phyloP scores from a whole-genome alignment of 2,888 invertebrate genomes.

The Encarsia formosa region DNA sequence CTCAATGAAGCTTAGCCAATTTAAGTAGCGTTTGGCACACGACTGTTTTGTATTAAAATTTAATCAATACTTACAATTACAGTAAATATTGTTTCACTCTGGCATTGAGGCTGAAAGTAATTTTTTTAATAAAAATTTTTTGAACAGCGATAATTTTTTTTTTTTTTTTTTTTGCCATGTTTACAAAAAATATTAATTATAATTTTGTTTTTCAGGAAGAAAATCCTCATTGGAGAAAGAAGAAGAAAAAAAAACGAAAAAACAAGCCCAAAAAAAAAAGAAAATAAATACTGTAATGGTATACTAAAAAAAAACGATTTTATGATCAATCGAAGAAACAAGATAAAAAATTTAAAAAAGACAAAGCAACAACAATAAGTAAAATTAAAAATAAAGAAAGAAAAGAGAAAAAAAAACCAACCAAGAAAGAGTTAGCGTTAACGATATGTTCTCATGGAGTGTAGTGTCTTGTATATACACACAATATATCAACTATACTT shows the following conservation, averaged over 20 bases:
- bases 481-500: constrained; percentile 45
- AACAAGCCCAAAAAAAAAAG: constrained; percentile 18
- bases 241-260: constrained; percentile 23
- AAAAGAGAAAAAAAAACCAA: constrained; percentile 43
- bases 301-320: constrained; percentile 31
- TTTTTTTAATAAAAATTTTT: too few relatives aligned
- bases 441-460: constrained; percentile 49
- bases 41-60: too few relatives aligned
- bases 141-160: too few relatives aligned
- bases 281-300: constrained; percentile 35
- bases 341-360: constrained; percentile 36
- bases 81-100: too few relatives aligned
- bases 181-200: too few relatives aligned
- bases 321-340: constrained; percentile 32
- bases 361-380: constrained; percentile 26
- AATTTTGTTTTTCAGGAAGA: constrained; percentile 22
- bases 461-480: constrained; percentile 51
- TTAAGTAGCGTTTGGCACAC: too few relatives aligned
- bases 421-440: constrained; percentile 44
- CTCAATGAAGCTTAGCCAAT: too few relatives aligned
- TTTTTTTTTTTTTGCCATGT: too few relatives aligned
- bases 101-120: too few relatives aligned
- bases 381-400: constrained; percentile 25
- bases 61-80: too few relatives aligned
- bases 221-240: constrained; percentile 14